These are phyloP conservation scores for Cecidostiba fungosa DNA, from an alignment of 2,888 invertebrate genomes.

Conservation along the genomic window DNA sequence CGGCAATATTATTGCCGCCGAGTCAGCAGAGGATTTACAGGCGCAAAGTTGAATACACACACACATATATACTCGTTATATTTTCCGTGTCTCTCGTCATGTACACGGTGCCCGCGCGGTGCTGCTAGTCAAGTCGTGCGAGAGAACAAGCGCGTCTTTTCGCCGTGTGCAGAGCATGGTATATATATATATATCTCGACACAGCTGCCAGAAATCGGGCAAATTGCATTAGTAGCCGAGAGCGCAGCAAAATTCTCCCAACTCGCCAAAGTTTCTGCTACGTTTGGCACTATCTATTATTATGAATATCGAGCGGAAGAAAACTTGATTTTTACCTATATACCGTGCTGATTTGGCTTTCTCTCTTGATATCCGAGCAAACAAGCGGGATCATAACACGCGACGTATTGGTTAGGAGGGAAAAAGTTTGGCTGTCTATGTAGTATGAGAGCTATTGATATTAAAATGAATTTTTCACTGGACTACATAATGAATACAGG, in stretches of 20 bases:
- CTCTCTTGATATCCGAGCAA: not conserved
- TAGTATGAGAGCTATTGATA: no score
- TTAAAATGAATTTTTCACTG: no score
- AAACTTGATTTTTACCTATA: conserved; percentile 18
- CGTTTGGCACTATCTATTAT: conserved; percentile 45
- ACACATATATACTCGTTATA: conserved; percentile 10
- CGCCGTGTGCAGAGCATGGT: not conserved
- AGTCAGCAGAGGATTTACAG: conserved; percentile 54
- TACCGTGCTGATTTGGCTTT: conserved; percentile 35
- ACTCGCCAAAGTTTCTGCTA: conserved; percentile 47
- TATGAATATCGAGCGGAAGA: conserved; percentile 40
- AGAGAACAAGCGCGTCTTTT: conserved; percentile 47
- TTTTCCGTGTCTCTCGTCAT: not conserved
- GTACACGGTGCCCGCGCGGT: no score
- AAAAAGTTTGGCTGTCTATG: not conserved
- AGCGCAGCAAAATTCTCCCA: not conserved
- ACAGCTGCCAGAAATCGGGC: conserved; percentile 50
- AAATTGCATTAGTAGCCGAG: conserved; percentile 48
- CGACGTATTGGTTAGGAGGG: not conserved
- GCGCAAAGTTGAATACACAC: conserved; percentile 32
- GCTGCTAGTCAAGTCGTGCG: conserved; percentile 54
- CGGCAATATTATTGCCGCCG: conserved; percentile 33
- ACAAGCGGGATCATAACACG: not conserved
- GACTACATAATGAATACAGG: no score
- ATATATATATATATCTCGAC: not conserved